Evolutionary conservation across 2,888 invertebrate species (phyloP), one percentile per base, ranked within the genome.

Genomic region (Acutogordius australiensis): DNA sequence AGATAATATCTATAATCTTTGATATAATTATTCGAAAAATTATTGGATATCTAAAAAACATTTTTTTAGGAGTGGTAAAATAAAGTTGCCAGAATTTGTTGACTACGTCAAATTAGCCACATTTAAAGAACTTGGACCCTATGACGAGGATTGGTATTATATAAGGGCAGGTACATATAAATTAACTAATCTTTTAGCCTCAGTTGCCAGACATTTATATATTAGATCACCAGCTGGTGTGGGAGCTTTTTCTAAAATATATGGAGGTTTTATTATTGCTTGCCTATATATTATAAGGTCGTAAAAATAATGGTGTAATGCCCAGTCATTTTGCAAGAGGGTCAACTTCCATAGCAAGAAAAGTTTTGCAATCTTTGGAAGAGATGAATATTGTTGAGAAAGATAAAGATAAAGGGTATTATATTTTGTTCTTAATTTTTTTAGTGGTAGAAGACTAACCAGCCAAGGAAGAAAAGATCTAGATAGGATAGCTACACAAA

Each of bases 131-230:
- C 75, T 97, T 68, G 87, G 94, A 45, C 97, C 97, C 1, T 86
- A 85, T 67, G 90, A 97, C 72, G 84, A 85, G 51, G 94, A 97
- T 71, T 97, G 94, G 94, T 97, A 83, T 73, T 94, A 84, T 70
- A 81, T 84, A 61, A 78, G 97, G 65, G 87, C 51, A 51, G 51
- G 51, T 51, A 51, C 4, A 21, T 51, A 21, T 21, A n/a, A n/a
- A n/a, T n/a, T n/a, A n/a, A 21, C 23, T 51, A n/a, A n/a, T n/a
- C n/a, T n/a, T n/a, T 51, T 70, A 67, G 74, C 97, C 44, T 84
- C 91, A 30, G 78, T 94, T 63, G 82, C 88, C 61, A 79, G 97
- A 65, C 91, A 91, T 72, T 79, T 91, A 70, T 94, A 94, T 76
- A 83, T 90, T 70, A 78, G 91, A 62, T n/a, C n/a, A n/a, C 91